These are phyloP conservation scores for Muricea muricata DNA, from an alignment of 92 coral and sea anemone genomes.

Conservation along the genomic window DNA sequence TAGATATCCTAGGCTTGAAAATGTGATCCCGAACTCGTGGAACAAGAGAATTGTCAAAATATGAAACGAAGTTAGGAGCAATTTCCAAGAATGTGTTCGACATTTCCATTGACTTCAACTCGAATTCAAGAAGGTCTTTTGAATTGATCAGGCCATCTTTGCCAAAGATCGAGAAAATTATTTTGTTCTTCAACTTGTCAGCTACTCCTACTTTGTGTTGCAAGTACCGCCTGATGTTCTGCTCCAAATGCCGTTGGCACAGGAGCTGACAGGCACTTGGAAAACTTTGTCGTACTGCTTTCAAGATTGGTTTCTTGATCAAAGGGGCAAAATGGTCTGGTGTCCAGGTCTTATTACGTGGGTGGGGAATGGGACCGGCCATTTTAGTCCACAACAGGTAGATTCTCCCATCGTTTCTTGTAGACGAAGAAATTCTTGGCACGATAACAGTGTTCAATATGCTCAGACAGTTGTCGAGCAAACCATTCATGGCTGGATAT, in stretches of 20 bases:
- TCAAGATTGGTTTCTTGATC: neutral
- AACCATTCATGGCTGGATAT: neutral
- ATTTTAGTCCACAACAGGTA: neutral
- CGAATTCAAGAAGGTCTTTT: slow-evolving; percentile 4
- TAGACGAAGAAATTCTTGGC: neutral
- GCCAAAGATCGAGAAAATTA: slow-evolving; percentile 1
- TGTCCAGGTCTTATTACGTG: neutral
- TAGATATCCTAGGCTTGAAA: neutral
- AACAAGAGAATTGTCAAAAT: slow-evolving; percentile 14
- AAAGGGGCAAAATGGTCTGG: slow-evolving; percentile 15
- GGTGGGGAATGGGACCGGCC: neutral
- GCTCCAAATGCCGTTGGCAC: slow-evolving; percentile 7
- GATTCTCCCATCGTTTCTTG: neutral
- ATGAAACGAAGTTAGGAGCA: slow-evolving; percentile 24
- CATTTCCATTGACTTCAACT: neutral
- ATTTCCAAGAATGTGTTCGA: slow-evolving; percentile 3
- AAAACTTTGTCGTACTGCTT: neutral
- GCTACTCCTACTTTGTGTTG: slow-evolving; percentile 11
- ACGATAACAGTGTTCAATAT: neutral
- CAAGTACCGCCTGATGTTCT: neutral
- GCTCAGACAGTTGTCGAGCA: neutral
- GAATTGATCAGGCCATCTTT: neutral
- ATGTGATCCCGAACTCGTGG: neutral
- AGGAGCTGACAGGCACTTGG: neutral
- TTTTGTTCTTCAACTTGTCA: neutral